Percentiles rank a stretch among this genome's conserved stretches.
These are phyloP conservation scores for Pitangus sulphuratus DNA, from an alignment of 2,797 vertebrate genomes.

Conservation along the genomic window DNA sequence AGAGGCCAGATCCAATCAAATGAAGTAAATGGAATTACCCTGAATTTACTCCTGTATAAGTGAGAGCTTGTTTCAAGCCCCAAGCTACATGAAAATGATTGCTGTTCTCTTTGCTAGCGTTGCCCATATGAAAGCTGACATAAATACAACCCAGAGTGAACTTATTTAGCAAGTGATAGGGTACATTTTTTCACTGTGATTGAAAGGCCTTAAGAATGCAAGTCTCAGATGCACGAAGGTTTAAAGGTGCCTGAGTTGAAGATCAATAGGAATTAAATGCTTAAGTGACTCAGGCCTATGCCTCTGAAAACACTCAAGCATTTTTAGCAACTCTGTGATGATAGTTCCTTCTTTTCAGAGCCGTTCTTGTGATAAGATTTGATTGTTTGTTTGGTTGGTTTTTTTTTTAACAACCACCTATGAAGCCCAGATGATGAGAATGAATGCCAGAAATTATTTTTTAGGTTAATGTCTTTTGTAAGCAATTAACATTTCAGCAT, in stretches of 20 bases:
- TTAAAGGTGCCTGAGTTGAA: not conserved
- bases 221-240: not conserved
- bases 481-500: not conserved
- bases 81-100: slow-evolving; percentile 45
- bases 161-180: slow-evolving; percentile 14
- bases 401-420: not conserved
- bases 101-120: slow-evolving; percentile 5
- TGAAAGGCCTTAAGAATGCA: not conserved
- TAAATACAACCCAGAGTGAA: slow-evolving; percentile 20
- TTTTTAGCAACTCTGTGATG: not conserved
- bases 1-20: slow-evolving; percentile 43
- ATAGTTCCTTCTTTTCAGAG: not conserved
- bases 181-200: not conserved
- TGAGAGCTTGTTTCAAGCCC: slow-evolving; percentile 47
- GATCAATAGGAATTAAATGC: not conserved
- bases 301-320: not conserved
- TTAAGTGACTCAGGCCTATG: not conserved
- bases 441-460: not conserved
- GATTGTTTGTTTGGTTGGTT: not conserved
- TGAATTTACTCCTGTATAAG: slow-evolving; percentile 48
- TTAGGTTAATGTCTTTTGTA: not conserved
- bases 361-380: not conserved
- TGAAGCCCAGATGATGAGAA: not conserved
- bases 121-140: slow-evolving; percentile 39
- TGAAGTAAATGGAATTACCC: slow-evolving; percentile 47